A percentile compares a stretch with the other conserved stretches of the same genome.
These are phyloP conservation scores for Pseudorhombus dupliciocellatus DNA, from an alignment of 2,113 vertebrate species.

Conservation along the genomic window DNA sequence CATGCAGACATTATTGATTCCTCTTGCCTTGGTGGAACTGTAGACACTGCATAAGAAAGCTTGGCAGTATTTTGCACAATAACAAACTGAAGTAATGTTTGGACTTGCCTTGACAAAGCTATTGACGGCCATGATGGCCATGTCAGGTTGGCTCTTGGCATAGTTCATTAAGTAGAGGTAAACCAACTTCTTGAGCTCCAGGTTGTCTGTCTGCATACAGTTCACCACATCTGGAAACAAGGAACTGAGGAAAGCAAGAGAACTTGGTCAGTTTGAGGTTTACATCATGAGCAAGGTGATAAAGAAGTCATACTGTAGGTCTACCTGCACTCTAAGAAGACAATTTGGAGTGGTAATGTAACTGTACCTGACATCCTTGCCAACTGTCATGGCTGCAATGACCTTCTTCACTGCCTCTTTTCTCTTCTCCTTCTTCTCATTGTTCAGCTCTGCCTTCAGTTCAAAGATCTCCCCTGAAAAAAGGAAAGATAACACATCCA, in stretches of 20 bases:
- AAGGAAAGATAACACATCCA: neutral
- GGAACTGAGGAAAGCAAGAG: slow-evolving; percentile 80
- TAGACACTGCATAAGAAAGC: neutral
- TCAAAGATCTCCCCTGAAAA: slow-evolving; percentile 97
- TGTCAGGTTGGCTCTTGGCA: slow-evolving; percentile 98
- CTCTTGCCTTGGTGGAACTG: neutral
- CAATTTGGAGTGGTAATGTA: neutral
- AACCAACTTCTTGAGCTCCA: slow-evolving; percentile 98
- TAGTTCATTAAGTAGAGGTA: slow-evolving; percentile 99
- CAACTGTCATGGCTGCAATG: slow-evolving; percentile 98
- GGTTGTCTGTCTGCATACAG: slow-evolving; percentile 99
- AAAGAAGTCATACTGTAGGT: neutral
- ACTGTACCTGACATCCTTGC: slow-evolving; percentile 97
- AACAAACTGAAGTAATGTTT: neutral
- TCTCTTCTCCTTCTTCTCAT: slow-evolving; percentile 98
- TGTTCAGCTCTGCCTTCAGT: slow-evolving; percentile 97
- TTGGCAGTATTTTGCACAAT: neutral
- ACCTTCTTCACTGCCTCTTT: slow-evolving; percentile 99
- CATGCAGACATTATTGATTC: neutral
- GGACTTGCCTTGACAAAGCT: slow-evolving; percentile 95
- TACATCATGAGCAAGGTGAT: neutral
- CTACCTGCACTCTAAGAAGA: neutral
- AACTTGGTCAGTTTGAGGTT: neutral
- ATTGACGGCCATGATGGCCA: slow-evolving; percentile 99
- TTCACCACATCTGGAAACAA: slow-evolving; percentile 99